Conservation (phyloP, 2,888 invertebrate genomes). For the Salticus scenicus region DNA sequence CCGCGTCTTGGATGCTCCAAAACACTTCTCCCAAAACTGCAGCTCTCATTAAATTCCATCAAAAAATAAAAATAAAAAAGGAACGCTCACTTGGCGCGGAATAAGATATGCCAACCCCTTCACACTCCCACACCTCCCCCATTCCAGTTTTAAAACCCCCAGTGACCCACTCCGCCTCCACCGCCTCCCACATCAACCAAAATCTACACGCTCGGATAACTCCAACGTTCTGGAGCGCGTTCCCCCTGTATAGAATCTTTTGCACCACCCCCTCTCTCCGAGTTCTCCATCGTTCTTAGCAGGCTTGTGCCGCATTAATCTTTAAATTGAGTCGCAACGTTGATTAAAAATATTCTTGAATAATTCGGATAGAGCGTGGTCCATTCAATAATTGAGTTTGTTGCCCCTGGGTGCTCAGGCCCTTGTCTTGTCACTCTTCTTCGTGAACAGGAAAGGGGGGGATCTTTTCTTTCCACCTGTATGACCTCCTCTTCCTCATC, state of each 20-base stretch:
- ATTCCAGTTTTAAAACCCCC: slow-evolving; percentile 34
- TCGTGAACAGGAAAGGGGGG: slow-evolving; percentile 25
- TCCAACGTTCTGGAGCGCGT: slow-evolving; percentile 9
- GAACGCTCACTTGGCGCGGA: slow-evolving; percentile 62
- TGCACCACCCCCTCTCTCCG: slow-evolving; percentile 2
- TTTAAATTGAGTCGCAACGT: slow-evolving; percentile 69
- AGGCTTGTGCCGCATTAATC: slow-evolving; percentile 59
- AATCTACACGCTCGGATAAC: slow-evolving; percentile 68
- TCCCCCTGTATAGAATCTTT: slow-evolving; percentile 15
- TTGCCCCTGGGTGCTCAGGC: slow-evolving; percentile 63
- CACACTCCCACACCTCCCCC: slow-evolving; percentile 7
- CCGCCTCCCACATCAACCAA: slow-evolving; percentile 52
- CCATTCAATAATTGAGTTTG: slow-evolving; percentile 70
- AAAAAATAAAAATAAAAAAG: slow-evolving; percentile 23
- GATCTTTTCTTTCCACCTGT: slow-evolving; percentile 68
- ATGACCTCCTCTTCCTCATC: slow-evolving; percentile 44
- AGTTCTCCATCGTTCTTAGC: slow-evolving; percentile 20
- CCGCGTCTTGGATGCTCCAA: slow-evolving; percentile 35
- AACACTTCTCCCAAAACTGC: slow-evolving; percentile 60
- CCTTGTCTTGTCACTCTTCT: slow-evolving; percentile 67
- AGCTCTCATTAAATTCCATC: slow-evolving; percentile 60
- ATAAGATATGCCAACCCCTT: slow-evolving; percentile 65
- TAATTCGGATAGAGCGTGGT: slow-evolving; percentile 66
- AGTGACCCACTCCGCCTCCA: slow-evolving; percentile 39
- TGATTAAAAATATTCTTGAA: slow-evolving; percentile 70